Evolutionary conservation across 2,113 vertebrate species (phyloP).

Genomic region (Brachyhypopomus occidentalis): DNA sequence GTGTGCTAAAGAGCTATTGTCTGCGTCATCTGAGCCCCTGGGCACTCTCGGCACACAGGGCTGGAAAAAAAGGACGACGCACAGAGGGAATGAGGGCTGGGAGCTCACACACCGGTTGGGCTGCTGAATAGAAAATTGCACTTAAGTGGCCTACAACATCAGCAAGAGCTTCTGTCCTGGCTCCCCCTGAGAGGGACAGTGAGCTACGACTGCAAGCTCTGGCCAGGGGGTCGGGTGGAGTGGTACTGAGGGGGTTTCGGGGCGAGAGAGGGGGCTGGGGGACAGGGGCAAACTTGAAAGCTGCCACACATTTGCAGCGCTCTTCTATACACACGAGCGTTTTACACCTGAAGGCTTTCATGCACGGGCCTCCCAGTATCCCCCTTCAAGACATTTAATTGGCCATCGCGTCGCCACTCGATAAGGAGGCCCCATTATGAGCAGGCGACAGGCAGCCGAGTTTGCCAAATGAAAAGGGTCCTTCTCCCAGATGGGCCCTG

Average conservation of each 20-base stretch:
- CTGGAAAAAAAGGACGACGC: constrained; percentile 73
- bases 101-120: constrained; percentile 84
- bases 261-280: constrained; percentile 75
- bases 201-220: constrained; percentile 81
- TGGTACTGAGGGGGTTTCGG: constrained; percentile 72
- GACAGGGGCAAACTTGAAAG: constrained; percentile 91
- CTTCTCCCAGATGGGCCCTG: constrained; percentile 85
- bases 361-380: constrained; percentile 88
- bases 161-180: constrained; percentile 79
- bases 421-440: constrained; percentile 93
- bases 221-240: constrained; percentile 77
- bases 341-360: constrained; percentile 99
- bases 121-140: constrained; percentile 98
- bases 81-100: constrained; percentile 6
- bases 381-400: constrained; percentile 99
- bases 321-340: constrained; percentile 87
- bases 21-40: constrained; percentile 87
- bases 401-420: constrained; percentile 95
- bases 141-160: constrained; percentile 92
- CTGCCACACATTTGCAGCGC: constrained; percentile 96
- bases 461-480: constrained; percentile 90
- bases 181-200: constrained; percentile 76
- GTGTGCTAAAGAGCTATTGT: constrained; percentile 90
- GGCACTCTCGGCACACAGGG: constrained; percentile 80
- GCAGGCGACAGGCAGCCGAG: constrained; percentile 87